Conservation (phyloP, 2,113 vertebrate species). For the Cyanistes caeruleus region DNA sequence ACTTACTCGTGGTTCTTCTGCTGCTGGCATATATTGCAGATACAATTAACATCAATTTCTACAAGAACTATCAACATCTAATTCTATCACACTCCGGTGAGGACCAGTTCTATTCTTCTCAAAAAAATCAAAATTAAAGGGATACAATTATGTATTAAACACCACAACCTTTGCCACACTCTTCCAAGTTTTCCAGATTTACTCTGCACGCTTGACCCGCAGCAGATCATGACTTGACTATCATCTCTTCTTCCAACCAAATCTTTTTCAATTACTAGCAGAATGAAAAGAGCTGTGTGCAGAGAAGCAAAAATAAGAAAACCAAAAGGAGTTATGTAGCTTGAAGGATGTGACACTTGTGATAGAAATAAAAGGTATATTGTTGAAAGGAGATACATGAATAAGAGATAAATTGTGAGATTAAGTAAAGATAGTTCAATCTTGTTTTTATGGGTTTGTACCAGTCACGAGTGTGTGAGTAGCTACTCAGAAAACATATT, state of each 20-base stretch:
- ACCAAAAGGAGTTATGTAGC: not conserved
- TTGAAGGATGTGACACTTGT: not conserved
- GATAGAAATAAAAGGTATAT: not conserved
- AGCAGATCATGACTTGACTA: not conserved
- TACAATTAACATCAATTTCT: not conserved
- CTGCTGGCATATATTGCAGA: not conserved
- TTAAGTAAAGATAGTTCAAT: not conserved
- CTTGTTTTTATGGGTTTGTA: not conserved
- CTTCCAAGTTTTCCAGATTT: not conserved
- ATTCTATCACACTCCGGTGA: not conserved
- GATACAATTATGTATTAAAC: not conserved
- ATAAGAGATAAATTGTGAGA: not conserved
- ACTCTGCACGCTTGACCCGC: not conserved
- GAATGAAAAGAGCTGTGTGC: not conserved
- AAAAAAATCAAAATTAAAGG: not conserved
- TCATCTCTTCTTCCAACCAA: not conserved
- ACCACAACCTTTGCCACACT: not conserved
- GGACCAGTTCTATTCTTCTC: not conserved
- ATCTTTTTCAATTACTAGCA: not conserved
- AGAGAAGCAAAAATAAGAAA: not conserved
- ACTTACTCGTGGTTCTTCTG: not conserved
- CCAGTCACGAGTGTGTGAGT: fast-evolving
- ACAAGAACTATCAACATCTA: not conserved
- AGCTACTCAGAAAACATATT: not conserved
- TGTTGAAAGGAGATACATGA: not conserved